A percentile compares a stretch with the other conserved stretches of the same genome.
Conservation (phyloP, 2,888 invertebrate genomes). For the Aplocera efformata region DNA sequence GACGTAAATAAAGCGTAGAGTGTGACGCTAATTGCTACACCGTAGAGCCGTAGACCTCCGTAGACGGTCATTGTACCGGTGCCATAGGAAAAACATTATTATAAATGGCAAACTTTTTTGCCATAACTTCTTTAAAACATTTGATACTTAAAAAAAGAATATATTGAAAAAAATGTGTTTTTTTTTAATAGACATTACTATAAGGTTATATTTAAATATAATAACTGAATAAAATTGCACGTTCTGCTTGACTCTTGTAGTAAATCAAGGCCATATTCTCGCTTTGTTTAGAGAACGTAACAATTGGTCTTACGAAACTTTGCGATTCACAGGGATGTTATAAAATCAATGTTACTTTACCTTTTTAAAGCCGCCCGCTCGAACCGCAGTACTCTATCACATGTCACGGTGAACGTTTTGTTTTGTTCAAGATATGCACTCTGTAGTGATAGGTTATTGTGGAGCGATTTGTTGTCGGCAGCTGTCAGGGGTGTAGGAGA, state of each 20-base stretch:
- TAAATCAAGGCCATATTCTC: slow-evolving; percentile 7
- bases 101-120: too few relatives aligned
- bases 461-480: slow-evolving; percentile 47
- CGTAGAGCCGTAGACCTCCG: slow-evolving; percentile 38
- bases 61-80: slow-evolving; percentile 34
- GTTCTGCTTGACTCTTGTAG: background rate
- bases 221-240: too few relatives aligned
- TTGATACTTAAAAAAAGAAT: too few relatives aligned
- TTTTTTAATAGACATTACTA: background rate
- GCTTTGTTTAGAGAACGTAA: slow-evolving; percentile 21
- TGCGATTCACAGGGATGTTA: slow-evolving; percentile 26
- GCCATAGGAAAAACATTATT: background rate
- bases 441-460: slow-evolving; percentile 41
- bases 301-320: slow-evolving; percentile 34
- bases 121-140: too few relatives aligned
- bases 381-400: slow-evolving; percentile 51
- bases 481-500: slow-evolving; percentile 52
- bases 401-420: slow-evolving; percentile 48
- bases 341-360: slow-evolving; percentile 42
- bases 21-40: slow-evolving; percentile 58
- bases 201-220: slow-evolving; percentile 9
- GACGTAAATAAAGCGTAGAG: slow-evolving; percentile 47
- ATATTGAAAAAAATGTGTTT: too few relatives aligned
- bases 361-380: slow-evolving; percentile 62
- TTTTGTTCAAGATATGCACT: slow-evolving; percentile 28